Base-by-base conservation (phyloP, 2,113 vertebrate genomes). In the Brevimyrus niger region DNA sequence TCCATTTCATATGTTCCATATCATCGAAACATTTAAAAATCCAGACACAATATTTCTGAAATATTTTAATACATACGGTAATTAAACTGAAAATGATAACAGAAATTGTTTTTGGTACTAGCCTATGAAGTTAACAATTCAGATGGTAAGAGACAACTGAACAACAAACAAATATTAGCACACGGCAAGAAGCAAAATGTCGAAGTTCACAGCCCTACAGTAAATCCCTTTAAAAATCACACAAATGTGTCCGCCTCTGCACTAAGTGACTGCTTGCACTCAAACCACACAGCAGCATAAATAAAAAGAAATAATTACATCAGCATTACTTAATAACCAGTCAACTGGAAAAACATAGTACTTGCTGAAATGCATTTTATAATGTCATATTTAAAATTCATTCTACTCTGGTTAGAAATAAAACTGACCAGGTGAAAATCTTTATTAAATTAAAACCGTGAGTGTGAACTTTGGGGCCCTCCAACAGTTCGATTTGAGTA, bases 61-160 rank as follows among this genome's bases (percentile, higher is more conserved):
- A 93, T 90, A 91, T 90, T 96, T 96, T 96, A 96, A 95, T 96
- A 93, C 93, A 94, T 92, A 90, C 91, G 92, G 92, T 91, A 23
- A 88, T 90, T 90, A 90, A 86, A 58, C 88, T 93, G 92, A 91
- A 89, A 92, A 93, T 82, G 38, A 61, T 91, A 93, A 88, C 91
- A 91, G 19, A 92, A 90, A 76, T 42, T 89, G 94, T 90, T 87
- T 95, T 95, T 94, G 94, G 94, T 96, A 92, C 94, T 94, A 93
- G 93, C 92, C 94, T 95, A 95, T 92, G 90, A 94, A 94, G 93
- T 91, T 90, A 92, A 94, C 94, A 94, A 93, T 93, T 92, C 91
- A 94, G 93, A 93, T 94, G 94, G 92, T 93, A 61, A 58, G 92
- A 93, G 90, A 94, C 91, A 91, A 91, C 87, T 89, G 91, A 91